Conservation (phyloP, 2,888 invertebrate genomes). For the Tinea semifulvella region DNA sequence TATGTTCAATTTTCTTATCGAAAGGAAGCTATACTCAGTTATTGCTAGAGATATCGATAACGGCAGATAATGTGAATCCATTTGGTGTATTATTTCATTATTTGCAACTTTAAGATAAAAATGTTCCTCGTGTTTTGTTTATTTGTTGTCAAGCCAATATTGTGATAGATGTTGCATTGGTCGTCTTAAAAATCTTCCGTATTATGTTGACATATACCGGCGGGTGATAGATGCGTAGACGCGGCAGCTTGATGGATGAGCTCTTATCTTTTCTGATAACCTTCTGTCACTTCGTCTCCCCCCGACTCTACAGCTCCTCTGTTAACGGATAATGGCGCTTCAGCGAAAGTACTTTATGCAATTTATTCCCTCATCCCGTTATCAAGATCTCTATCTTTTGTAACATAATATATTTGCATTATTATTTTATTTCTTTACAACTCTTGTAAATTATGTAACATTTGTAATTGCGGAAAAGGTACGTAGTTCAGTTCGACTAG, state of each 20-base stretch:
- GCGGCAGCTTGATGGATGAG: slow-evolving; percentile 47
- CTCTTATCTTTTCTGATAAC: slow-evolving; percentile 59
- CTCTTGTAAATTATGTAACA: not conserved
- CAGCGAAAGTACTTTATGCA: slow-evolving; percentile 28
- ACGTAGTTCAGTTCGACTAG: too few relatives aligned
- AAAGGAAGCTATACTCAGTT: not conserved
- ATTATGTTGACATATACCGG: slow-evolving; percentile 19
- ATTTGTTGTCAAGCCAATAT: slow-evolving; percentile 14
- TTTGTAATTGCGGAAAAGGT: too few relatives aligned
- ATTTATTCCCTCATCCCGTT: not conserved
- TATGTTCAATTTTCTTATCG: not conserved
- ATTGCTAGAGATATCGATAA: not conserved
- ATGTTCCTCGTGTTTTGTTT: slow-evolving; percentile 11
- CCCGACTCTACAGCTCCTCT: slow-evolving; percentile 21
- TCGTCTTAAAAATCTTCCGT: slow-evolving; percentile 42
- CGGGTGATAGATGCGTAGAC: slow-evolving; percentile 32
- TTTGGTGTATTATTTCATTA: not conserved
- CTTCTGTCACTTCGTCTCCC: slow-evolving; percentile 38
- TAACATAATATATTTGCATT: not conserved
- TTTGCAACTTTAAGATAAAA: slow-evolving; percentile 7
- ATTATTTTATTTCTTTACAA: not conserved
- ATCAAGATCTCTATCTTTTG: not conserved
- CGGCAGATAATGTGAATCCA: not conserved
- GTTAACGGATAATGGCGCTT: slow-evolving; percentile 23
- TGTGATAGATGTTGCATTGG: slow-evolving; percentile 15